These are phyloP conservation scores for Taurulus bubalis DNA, from an alignment of 2,113 vertebrate species.

Conservation along the genomic window DNA sequence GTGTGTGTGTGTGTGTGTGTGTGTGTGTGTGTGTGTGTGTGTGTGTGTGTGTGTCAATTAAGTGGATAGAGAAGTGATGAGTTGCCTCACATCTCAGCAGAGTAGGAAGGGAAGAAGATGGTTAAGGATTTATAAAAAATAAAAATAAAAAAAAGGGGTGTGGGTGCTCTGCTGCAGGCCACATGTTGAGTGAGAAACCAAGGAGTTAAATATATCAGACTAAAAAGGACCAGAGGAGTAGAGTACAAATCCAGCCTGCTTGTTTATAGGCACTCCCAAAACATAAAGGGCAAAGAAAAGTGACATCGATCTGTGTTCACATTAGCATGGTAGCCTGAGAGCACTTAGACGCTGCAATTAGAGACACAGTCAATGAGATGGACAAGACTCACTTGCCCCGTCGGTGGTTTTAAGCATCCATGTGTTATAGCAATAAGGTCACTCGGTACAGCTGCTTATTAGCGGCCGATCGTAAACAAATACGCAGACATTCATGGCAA, in stretches of 20 bases:
- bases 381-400: conserved; percentile 48
- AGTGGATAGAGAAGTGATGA: conserved; percentile 49
- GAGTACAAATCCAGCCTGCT: conserved; percentile 38
- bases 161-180: conserved; percentile 9
- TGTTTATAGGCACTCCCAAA: conserved; percentile 67
- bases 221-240: conserved; percentile 22
- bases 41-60: too few species aligned
- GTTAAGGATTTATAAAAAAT: neutral
- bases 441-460: conserved; percentile 31
- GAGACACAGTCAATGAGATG: conserved; percentile 74
- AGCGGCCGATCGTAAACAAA: conserved; percentile 38
- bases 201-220: conserved; percentile 50
- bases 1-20: neutral
- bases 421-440: conserved; percentile 31
- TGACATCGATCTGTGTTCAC: conserved; percentile 83
- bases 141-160: conserved; percentile 25
- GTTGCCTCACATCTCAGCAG: conserved; percentile 33
- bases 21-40: too few species aligned
- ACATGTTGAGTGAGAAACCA: conserved; percentile 30
- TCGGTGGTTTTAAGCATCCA: conserved; percentile 47
- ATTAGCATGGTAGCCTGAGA: conserved; percentile 83
- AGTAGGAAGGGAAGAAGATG: conserved; percentile 22
- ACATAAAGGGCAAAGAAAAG: conserved; percentile 79
- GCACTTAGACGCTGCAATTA: conserved; percentile 86
- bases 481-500: neutral